These are phyloP conservation scores for Mesorhabditis spiculigera DNA, from an alignment of 2,888 invertebrate genomes.

Conservation along the genomic window DNA sequence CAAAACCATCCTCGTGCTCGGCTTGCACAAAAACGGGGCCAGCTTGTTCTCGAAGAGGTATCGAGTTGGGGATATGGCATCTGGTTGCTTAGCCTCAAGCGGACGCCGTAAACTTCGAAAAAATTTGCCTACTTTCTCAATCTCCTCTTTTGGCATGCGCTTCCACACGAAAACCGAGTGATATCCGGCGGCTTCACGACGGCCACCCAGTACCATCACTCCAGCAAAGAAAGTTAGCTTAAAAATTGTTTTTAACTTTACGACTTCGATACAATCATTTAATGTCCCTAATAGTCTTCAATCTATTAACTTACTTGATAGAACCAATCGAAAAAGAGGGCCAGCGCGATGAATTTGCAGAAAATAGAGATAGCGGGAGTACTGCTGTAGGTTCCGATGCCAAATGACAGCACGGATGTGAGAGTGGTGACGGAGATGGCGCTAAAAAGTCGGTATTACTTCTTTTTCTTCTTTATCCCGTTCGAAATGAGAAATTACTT, in stretches of 20 bases:
- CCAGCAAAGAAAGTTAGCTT: conserved; percentile 57
- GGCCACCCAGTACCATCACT: conserved; percentile 54
- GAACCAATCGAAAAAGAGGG: conserved; percentile 54
- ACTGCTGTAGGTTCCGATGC: conserved; percentile 53
- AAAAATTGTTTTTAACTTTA: too few relatives aligned
- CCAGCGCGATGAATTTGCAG: conserved; percentile 55
- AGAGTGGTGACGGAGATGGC: conserved; percentile 56
- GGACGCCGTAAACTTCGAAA: not conserved
- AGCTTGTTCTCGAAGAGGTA: conserved; percentile 50
- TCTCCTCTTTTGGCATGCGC: conserved; percentile 44
- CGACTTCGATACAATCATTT: too few relatives aligned
- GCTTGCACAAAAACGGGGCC: conserved; percentile 52
- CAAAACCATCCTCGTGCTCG: conserved; percentile 30
- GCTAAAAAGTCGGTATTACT: conserved; percentile 13
- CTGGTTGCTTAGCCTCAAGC: conserved; percentile 39
- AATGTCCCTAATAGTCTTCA: too few relatives aligned
- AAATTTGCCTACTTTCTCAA: conserved; percentile 29
- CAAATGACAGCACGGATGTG: conserved; percentile 55
- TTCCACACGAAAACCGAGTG: conserved; percentile 56
- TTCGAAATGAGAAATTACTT: not conserved
- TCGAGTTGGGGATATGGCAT: conserved; percentile 53
- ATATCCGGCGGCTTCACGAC: conserved; percentile 55
- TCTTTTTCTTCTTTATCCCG: not conserved
- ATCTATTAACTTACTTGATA: conserved; percentile 53
- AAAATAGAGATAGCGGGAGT: conserved; percentile 58